A percentile compares a stretch with the other conserved stretches of the same genome.
Conservation (phyloP, 1,140 invertebrate genomes). For the Matsumurasca onukii region DNA sequence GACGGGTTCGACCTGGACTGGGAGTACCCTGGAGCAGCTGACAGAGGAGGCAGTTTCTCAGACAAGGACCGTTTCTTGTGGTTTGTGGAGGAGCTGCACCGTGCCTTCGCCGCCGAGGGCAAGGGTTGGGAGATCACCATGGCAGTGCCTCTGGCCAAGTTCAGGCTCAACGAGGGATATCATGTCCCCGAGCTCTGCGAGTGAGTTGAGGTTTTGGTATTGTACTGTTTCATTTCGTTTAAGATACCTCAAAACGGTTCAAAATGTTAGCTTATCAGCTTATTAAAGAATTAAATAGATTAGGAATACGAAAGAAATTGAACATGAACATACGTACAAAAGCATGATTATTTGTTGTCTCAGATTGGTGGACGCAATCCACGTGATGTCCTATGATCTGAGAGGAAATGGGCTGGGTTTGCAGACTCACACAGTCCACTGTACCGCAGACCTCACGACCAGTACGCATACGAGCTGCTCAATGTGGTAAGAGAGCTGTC, state of each 20-base stretch:
- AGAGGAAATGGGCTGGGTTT: conserved; percentile 88
- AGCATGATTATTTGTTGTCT: conserved; percentile 5
- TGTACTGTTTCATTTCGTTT: too few species aligned
- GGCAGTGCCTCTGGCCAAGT: conserved; percentile 83
- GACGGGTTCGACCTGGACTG: conserved; percentile 84
- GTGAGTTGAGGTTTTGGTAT: conserved; percentile 51
- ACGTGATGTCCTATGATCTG: conserved; percentile 90
- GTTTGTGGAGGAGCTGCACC: conserved; percentile 76
- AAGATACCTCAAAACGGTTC: too few species aligned
- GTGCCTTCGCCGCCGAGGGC: conserved; percentile 70
- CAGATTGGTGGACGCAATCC: conserved; percentile 69
- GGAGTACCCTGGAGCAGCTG: conserved; percentile 84
- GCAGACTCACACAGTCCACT: conserved; percentile 85
- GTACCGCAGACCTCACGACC: conserved; percentile 79
- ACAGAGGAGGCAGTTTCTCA: conserved; percentile 77
- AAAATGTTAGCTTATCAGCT: too few species aligned
- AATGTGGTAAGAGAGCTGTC: conserved; percentile 77
- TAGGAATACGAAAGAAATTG: too few species aligned
- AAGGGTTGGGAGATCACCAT: conserved; percentile 85
- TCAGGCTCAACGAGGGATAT: conserved; percentile 81
- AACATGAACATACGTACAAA: too few species aligned
- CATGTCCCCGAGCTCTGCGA: conserved; percentile 85
- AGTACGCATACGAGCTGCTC: conserved; percentile 83
- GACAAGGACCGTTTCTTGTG: conserved; percentile 84
- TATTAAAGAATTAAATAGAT: too few species aligned